Base-by-base conservation (phyloP, 1,140 invertebrate species). In the Zaprionus africanus region DNA sequence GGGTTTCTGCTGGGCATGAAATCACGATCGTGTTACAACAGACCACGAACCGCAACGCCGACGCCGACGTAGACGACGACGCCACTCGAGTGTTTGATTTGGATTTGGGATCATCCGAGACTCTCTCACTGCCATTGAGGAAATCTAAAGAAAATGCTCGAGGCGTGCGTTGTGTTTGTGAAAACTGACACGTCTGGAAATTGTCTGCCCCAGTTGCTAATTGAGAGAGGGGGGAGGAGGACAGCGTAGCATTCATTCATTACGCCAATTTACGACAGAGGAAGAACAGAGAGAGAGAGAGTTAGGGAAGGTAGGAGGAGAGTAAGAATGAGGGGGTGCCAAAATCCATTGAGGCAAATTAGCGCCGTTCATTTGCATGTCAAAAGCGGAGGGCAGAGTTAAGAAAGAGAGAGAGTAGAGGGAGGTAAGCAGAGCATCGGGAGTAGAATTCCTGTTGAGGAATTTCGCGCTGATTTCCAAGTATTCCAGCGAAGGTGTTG, bases 111-210 rank as follows among this genome's bases (percentile, higher is more conserved):
- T 54, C 22, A 66, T 46, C 36, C 7, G 56, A 49, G 61, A 61
- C 56, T 38, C 9, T 9, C 34, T 41, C 41, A 34, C 31, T 34
- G 49, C 58, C 78, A 88, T 90, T 88, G 84, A 88, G 84, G 62
- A 88, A 84, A 84, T 71, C 69, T 77, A 68, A 61, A 26, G 84
- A 57, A 84, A 81, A 84, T 76, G 68, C 81, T 79, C 60, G 76
- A 57, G 43, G 62, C 63, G 75, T 70, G 59, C 49, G 82, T 81
- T 88, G 83, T 88, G 83, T 88, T 87, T 87, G 85, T 87, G 84
- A 79, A 87, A 87, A 87, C 60, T 78, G 84, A 88, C 81, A 88
- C 83, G 77, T 78, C 83, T 86, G 81, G 76, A 68, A 56, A 69
- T 60, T 59, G 62, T 72, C 64, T 66, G 61, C 63, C 62, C 57